These are phyloP conservation scores for Penaeus vannamei DNA, from an alignment of 1,140 invertebrate species.

Conservation along the genomic window DNA sequence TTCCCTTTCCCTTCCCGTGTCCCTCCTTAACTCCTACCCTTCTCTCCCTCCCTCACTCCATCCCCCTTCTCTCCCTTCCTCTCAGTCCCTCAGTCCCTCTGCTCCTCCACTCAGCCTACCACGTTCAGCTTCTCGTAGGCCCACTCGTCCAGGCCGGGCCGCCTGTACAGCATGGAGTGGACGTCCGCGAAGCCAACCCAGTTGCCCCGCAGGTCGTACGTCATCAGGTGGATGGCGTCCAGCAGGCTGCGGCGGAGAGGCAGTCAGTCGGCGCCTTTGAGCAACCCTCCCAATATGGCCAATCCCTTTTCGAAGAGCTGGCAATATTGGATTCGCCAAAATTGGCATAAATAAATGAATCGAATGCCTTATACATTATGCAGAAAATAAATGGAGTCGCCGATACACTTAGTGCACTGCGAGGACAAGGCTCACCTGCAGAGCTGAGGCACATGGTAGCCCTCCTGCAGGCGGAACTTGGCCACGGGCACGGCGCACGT, in stretches of 20 bases:
- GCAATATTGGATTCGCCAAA: too few relatives aligned
- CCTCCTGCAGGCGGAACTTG: slow-evolving; percentile 87
- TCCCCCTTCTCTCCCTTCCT: background rate
- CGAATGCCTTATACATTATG: too few relatives aligned
- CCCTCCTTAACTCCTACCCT: too few relatives aligned
- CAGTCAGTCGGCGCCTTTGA: too few relatives aligned
- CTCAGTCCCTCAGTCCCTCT: too few relatives aligned
- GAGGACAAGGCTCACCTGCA: slow-evolving; percentile 73
- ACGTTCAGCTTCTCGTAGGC: slow-evolving; percentile 91
- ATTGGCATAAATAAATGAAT: too few relatives aligned
- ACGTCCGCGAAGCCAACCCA: slow-evolving; percentile 72
- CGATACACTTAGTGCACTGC: too few relatives aligned
- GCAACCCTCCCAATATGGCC: too few relatives aligned
- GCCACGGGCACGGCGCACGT: slow-evolving; percentile 89
- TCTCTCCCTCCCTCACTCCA: background rate
- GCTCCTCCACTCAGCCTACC: slow-evolving; percentile 74
- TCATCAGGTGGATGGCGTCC: slow-evolving; percentile 74
- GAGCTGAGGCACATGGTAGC: slow-evolving; percentile 88
- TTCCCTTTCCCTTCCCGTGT: too few relatives aligned
- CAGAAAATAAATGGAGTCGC: too few relatives aligned
- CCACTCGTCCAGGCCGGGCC: slow-evolving; percentile 86
- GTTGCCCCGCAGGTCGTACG: slow-evolving; percentile 73
- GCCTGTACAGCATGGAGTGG: slow-evolving; percentile 72
- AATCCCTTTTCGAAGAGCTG: too few relatives aligned
- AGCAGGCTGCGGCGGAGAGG: slow-evolving; percentile 70